A percentile compares a stretch with the other conserved stretches of the same genome.
Conservation (phyloP, 2,888 invertebrate species). For the Nephrotoma appendiculata region DNA sequence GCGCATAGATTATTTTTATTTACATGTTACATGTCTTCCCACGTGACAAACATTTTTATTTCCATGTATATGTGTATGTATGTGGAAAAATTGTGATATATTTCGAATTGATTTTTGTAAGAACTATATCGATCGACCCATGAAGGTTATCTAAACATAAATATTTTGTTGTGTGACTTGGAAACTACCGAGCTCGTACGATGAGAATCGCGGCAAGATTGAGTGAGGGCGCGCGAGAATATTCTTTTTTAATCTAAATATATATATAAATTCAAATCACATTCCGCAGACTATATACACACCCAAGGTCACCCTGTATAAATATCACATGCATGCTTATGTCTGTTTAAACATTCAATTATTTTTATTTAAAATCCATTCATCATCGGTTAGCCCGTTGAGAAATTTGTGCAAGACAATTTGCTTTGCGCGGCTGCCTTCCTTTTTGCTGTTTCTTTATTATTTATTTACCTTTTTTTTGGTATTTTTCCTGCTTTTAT, state of each 20-base stretch:
- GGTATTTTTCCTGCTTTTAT: constrained; percentile 8
- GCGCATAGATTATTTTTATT: not conserved
- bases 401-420: constrained; percentile 8
- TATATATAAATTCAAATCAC: not conserved
- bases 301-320: not conserved
- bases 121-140: not conserved
- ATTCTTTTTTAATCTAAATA: not conserved
- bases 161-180: too few species aligned
- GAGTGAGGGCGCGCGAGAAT: not conserved
- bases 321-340: not conserved
- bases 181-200: not conserved
- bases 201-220: not conserved
- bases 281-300: not conserved
- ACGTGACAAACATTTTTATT: not conserved
- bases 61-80: not conserved
- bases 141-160: not conserved
- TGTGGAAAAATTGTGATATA: not conserved
- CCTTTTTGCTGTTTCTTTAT: constrained; percentile 3
- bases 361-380: constrained; percentile 13
- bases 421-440: constrained; percentile 6
- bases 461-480: not conserved
- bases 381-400: constrained; percentile 14
- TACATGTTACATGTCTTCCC: not conserved
- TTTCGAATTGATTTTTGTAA: not conserved
- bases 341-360: constrained; percentile 12